These are phyloP conservation scores for Helicolenus hilgendorfi DNA, from an alignment of 2,797 vertebrate genomes.

Conservation along the genomic window DNA sequence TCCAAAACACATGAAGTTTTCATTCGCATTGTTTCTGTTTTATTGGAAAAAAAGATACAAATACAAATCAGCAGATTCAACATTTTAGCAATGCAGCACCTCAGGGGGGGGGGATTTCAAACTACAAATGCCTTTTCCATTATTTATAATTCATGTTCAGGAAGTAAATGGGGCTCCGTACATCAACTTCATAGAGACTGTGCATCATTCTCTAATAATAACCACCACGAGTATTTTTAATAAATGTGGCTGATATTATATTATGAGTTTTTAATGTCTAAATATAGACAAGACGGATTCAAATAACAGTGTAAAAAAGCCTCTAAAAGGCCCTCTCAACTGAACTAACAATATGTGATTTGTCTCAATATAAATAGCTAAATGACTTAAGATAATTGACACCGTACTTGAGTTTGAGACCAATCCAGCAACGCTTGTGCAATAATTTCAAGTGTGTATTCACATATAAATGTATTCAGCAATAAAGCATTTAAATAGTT, in stretches of 20 bases:
- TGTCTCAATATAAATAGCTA: neutral
- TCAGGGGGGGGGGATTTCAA: neutral
- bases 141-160: neutral
- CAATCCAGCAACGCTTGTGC: neutral
- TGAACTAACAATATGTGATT: neutral
- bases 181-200: neutral
- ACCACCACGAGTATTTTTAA: neutral
- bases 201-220: neutral
- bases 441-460: slow-evolving; percentile 20
- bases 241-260: neutral
- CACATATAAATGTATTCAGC: slow-evolving; percentile 10
- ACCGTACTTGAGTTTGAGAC: neutral
- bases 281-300: slow-evolving; percentile 26
- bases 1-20: slow-evolving; percentile 1
- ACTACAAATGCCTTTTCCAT: neutral
- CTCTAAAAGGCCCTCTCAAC: neutral
- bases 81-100: neutral
- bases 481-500: slow-evolving; percentile 21
- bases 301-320: neutral
- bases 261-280: slow-evolving; percentile 3
- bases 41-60: neutral
- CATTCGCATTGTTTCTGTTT: neutral
- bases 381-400: slow-evolving; percentile 9
- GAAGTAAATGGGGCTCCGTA: neutral
- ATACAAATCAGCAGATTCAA: neutral